A percentile compares a stretch with the other conserved stretches of the same genome.
Conservation (phyloP, 2,797 vertebrate genomes). For the Lithobates pipiens region DNA sequence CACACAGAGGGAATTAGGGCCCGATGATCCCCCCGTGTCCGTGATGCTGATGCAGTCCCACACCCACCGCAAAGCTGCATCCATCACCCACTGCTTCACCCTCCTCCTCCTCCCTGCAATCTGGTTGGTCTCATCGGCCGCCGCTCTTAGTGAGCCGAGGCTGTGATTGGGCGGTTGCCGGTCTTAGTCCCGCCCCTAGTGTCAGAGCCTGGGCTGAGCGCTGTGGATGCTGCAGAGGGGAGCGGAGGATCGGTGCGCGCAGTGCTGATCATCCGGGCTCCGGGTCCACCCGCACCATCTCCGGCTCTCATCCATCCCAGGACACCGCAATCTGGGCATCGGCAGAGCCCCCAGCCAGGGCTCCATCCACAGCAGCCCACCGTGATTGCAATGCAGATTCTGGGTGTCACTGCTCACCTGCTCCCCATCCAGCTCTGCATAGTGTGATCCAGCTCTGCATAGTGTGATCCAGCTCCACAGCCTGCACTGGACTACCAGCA, state of each 20-base stretch:
- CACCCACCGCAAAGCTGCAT: constrained; percentile 49
- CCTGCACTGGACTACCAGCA: not conserved
- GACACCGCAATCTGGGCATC: not conserved
- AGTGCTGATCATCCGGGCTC: not conserved
- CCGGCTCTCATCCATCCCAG: not conserved
- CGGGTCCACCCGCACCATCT: constrained; percentile 7
- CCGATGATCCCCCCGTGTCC: not conserved
- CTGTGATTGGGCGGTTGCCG: not conserved
- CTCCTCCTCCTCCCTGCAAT: not conserved
- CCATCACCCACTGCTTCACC: not conserved
- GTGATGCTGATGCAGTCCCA: constrained; percentile 41
- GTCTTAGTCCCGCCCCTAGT: not conserved
- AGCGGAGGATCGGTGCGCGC: constrained; percentile 12
- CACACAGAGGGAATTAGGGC: not conserved
- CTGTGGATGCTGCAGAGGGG: constrained; percentile 47
- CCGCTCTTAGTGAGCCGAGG: not conserved
- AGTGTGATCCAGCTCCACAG: too few relatives aligned
- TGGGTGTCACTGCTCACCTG: not conserved
- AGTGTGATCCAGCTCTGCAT: too few relatives aligned
- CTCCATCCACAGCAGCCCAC: not conserved
- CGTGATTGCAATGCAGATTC: not conserved
- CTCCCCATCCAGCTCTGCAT: not conserved
- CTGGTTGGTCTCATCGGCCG: constrained; percentile 10
- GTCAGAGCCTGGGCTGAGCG: not conserved
- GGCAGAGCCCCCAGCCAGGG: not conserved